Percentiles rank a stretch among this genome's conserved stretches.
phyloP scores from a whole-genome alignment of 2,113 vertebrate genomes.

The Tupaia tana region DNA sequence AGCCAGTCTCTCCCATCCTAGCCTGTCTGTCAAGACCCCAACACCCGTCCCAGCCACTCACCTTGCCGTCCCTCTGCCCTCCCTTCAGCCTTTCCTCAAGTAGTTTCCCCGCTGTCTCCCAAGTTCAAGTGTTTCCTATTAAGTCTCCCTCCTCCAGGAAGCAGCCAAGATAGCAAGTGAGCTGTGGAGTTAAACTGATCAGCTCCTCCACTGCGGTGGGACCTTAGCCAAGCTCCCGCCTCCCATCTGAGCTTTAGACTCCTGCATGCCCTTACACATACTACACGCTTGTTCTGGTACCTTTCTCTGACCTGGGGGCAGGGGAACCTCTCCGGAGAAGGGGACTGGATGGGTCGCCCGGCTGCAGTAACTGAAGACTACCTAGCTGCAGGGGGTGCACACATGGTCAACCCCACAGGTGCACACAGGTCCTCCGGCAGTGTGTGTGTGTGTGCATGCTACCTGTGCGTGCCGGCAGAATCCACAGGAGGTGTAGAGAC shows the following conservation, averaged over 20 bases:
- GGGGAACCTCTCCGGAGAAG: neutral
- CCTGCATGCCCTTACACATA: neutral
- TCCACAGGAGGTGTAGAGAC: neutral
- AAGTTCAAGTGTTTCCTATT: neutral
- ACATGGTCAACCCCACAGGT: neutral
- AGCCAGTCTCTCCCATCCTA: neutral
- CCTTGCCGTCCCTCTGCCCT: neutral
- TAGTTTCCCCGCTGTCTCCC: neutral
- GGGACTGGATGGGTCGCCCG: neutral
- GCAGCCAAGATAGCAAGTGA: constrained; percentile 28
- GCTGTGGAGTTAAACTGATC: neutral
- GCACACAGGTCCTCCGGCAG: neutral
- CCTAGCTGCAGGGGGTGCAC: neutral
- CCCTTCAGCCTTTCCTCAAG: neutral
- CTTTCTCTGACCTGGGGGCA: neutral
- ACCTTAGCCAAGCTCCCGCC: neutral
- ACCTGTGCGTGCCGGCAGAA: neutral
- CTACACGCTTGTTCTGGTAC: neutral
- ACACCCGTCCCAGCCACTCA: neutral
- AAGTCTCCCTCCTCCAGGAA: constrained; percentile 40
- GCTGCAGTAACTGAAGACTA: neutral
- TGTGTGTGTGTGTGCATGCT: neutral
- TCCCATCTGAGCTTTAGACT: neutral
- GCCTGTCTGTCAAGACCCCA: constrained; percentile 5
- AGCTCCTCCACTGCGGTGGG: neutral